Percentiles rank a stretch among this genome's conserved stretches.
phyloP scores from a whole-genome alignment of 2,888 invertebrate genomes.

The Apotomis turbidana region DNA sequence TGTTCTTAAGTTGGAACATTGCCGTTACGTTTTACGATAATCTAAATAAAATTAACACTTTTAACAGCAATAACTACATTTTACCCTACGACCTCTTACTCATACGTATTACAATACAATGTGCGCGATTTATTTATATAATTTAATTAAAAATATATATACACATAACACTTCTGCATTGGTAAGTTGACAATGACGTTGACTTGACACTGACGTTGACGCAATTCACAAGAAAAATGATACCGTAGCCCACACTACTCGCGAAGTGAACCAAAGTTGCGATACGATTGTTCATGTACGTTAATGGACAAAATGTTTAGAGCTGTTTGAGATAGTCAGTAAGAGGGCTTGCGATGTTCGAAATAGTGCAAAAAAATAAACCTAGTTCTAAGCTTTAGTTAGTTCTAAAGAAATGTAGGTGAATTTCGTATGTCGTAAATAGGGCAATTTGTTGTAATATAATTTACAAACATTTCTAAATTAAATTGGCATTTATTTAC shows the following conservation, averaged over 20 bases:
- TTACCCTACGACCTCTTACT: constrained; percentile 1
- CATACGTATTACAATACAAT: background rate
- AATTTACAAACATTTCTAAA: too few relatives aligned
- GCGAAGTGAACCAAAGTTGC: too few relatives aligned
- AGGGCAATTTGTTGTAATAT: too few relatives aligned
- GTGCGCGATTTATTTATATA: constrained; percentile 15
- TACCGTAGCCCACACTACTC: too few relatives aligned
- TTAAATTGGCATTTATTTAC: too few relatives aligned
- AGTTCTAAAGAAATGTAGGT: too few relatives aligned
- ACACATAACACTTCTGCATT: constrained; percentile 10
- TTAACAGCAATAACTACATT: constrained; percentile 23
- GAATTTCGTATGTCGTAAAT: too few relatives aligned
- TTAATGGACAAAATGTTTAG: background rate
- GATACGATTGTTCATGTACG: background rate
- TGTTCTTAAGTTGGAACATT: constrained; percentile 50
- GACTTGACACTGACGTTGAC: too few relatives aligned
- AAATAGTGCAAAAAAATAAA: too few relatives aligned
- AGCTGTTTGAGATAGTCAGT: background rate
- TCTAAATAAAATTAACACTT: constrained; percentile 6
- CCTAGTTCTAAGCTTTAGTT: too few relatives aligned
- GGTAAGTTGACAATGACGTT: background rate
- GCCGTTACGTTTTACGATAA: constrained; percentile 1
- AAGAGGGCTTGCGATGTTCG: too few relatives aligned
- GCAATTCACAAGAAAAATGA: too few relatives aligned
- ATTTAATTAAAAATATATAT: constrained; percentile 26